Conservation (phyloP, 2,797 vertebrate genomes). For the Nannoperca australis region DNA sequence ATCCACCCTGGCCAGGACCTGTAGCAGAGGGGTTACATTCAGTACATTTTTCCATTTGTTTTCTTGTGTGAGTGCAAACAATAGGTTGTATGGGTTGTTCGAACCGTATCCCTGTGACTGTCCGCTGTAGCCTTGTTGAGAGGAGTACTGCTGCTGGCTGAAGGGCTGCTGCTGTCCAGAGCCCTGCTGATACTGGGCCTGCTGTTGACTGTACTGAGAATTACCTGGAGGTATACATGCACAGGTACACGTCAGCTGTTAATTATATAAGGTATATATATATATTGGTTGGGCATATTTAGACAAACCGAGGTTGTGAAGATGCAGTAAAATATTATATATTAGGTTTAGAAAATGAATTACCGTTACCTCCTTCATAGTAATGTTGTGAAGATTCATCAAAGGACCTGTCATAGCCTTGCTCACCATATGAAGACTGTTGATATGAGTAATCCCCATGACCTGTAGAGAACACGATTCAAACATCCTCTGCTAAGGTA, state of each 20-base stretch:
- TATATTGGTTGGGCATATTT: not conserved
- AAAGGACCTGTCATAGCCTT: conserved; percentile 93
- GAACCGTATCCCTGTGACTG: conserved; percentile 94
- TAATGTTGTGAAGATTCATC: conserved; percentile 96
- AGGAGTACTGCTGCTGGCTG: conserved; percentile 93
- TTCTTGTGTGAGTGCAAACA: not conserved
- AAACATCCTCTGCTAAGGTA: conserved; percentile 30
- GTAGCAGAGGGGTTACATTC: conserved; percentile 16
- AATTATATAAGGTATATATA: not conserved
- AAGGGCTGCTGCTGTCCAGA: conserved; percentile 91
- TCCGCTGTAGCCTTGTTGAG: conserved; percentile 92
- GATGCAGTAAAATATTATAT: not conserved
- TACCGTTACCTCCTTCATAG: conserved; percentile 91
- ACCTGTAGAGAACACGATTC: conserved; percentile 80
- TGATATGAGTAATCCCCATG: conserved; percentile 94
- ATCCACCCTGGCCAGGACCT: conserved; percentile 89
- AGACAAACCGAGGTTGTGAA: not conserved
- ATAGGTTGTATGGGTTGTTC: conserved; percentile 27
- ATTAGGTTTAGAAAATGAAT: not conserved
- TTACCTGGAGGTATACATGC: conserved; percentile 84
- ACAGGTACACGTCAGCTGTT: conserved; percentile 19
- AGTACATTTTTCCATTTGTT: not conserved
- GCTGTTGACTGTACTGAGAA: conserved; percentile 95
- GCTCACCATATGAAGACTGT: conserved; percentile 93
- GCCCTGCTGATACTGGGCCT: conserved; percentile 93